phyloP scores from a whole-genome alignment of 2,797 vertebrate genomes.

The Sus cebifrons region DNA sequence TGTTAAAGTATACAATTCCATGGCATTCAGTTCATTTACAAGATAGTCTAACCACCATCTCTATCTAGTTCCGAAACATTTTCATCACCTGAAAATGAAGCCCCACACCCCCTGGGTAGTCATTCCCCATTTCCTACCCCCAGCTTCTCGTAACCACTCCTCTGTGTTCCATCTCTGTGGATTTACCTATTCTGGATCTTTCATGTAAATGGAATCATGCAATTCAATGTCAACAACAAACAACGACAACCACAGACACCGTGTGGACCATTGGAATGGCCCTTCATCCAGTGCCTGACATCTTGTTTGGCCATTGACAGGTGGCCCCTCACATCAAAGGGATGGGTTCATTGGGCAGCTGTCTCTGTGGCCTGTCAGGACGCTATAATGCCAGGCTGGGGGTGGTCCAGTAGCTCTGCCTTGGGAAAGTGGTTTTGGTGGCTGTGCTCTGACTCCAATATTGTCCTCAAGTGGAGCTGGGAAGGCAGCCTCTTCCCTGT shows the following conservation, averaged over 20 bases:
- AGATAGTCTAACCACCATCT: too few species aligned
- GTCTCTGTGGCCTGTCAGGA: neutral
- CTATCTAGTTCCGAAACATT: neutral
- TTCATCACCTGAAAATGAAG: neutral
- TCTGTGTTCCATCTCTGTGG: neutral
- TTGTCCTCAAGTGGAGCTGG: neutral
- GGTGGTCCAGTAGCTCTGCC: neutral
- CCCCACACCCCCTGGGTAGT: accelerated
- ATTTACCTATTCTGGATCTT: neutral
- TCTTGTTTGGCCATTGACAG: neutral
- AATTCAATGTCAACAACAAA: neutral
- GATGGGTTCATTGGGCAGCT: neutral
- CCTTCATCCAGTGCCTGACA: neutral
- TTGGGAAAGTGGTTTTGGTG: neutral
- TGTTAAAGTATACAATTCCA: neutral
- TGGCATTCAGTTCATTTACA: neutral
- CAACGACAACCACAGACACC: neutral
- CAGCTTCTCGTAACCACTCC: too few species aligned
- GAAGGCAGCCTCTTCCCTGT: neutral
- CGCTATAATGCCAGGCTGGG: neutral
- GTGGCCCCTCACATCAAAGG: neutral
- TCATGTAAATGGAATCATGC: neutral
- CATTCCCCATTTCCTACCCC: too few species aligned
- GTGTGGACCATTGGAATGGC: accelerated
- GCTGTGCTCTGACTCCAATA: too few species aligned